These are phyloP conservation scores for Druon quercuslanigerum DNA, from an alignment of 1,140 invertebrate genomes.

Conservation along the genomic window DNA sequence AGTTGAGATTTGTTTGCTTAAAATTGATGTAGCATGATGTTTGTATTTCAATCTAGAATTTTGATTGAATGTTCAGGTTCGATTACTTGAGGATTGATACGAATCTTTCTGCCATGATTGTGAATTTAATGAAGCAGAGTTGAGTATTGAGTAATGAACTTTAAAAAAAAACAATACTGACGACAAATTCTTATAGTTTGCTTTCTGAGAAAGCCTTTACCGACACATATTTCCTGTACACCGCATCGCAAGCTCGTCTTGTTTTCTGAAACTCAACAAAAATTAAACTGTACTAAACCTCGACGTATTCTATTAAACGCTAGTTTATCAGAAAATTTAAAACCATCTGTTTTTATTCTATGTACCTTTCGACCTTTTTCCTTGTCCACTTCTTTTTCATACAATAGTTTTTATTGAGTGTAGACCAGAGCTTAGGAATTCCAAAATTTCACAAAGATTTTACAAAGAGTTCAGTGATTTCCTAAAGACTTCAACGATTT, in stretches of 20 bases:
- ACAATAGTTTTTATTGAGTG: too few species aligned
- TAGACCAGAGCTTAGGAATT: too few species aligned
- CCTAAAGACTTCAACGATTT: too few species aligned
- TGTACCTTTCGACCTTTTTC: too few species aligned
- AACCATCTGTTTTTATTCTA: slow-evolving; percentile 51
- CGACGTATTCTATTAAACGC: slow-evolving; percentile 72
- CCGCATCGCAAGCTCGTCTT: slow-evolving; percentile 62
- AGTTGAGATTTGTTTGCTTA: slow-evolving; percentile 47
- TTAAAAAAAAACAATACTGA: neutral
- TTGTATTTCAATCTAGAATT: slow-evolving; percentile 49
- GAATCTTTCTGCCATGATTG: slow-evolving; percentile 47
- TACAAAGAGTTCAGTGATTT: too few species aligned
- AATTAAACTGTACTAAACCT: slow-evolving; percentile 67
- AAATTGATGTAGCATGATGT: slow-evolving; percentile 54
- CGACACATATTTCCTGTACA: slow-evolving; percentile 51
- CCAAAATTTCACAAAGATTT: too few species aligned
- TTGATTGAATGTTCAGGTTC: slow-evolving; percentile 32
- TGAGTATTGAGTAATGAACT: slow-evolving; percentile 11
- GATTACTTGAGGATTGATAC: slow-evolving; percentile 7
- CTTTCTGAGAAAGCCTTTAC: slow-evolving; percentile 39
- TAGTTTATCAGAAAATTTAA: slow-evolving; percentile 72
- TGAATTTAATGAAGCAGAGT: slow-evolving; percentile 17
- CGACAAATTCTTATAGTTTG: slow-evolving; percentile 15
- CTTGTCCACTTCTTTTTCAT: too few species aligned
- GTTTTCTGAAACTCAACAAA: slow-evolving; percentile 62